phyloP scores from a whole-genome alignment of 2,797 vertebrate species.

The Enteromius fasciolatus region DNA sequence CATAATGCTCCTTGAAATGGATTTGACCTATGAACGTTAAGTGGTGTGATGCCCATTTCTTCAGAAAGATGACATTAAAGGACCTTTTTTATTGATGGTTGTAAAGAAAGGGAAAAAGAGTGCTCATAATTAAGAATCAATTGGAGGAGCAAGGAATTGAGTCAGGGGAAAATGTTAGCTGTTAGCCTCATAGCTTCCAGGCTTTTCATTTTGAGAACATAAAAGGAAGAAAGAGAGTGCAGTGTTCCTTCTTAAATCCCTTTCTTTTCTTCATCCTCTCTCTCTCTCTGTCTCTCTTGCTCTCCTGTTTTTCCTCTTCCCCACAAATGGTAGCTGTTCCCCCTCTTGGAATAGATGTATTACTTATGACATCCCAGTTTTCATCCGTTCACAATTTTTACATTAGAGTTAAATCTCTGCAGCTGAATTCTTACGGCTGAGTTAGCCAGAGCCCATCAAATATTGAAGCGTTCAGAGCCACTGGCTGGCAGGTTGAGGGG shows the following conservation, averaged over 20 bases:
- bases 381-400: conserved; percentile 99
- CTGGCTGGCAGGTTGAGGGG: conserved; percentile 98
- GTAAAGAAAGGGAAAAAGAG: conserved; percentile 78
- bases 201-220: conserved; percentile 92
- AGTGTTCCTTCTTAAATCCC: conserved; percentile 91
- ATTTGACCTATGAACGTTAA: conserved; percentile 90
- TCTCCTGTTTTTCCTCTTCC: conserved; percentile 76
- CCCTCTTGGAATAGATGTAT: conserved; percentile 91
- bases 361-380: conserved; percentile 99
- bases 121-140: conserved; percentile 92
- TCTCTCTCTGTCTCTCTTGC: conserved; percentile 15
- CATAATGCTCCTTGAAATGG: conserved; percentile 87
- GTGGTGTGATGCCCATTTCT: conserved; percentile 87
- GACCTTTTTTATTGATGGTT: conserved; percentile 83
- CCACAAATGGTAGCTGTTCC: conserved; percentile 83
- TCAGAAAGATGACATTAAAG: conserved; percentile 85
- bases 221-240: conserved; percentile 87
- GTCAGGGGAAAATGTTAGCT: conserved; percentile 76
- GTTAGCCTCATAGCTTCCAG: conserved; percentile 88
- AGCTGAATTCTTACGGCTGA: conserved; percentile 99
- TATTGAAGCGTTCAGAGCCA: conserved; percentile 98
- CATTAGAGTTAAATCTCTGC: conserved; percentile 99
- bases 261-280: conserved; percentile 76
- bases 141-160: conserved; percentile 82
- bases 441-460: conserved; percentile 98